Conservation (phyloP, 2,888 invertebrate genomes). For the Drosophila seclusa region DNA sequence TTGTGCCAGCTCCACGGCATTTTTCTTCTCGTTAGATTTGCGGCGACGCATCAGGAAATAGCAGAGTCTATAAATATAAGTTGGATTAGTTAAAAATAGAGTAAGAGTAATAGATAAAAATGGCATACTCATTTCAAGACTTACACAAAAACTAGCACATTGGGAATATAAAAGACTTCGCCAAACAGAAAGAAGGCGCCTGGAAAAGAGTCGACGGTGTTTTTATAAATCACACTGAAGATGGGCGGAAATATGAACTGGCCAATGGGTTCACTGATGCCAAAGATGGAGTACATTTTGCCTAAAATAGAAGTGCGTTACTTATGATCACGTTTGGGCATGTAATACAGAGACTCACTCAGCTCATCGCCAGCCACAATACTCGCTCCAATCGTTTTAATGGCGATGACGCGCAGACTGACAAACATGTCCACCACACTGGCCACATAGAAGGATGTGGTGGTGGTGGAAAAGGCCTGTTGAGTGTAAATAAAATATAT, state of each 20-base stretch:
- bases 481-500: not conserved
- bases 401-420: constrained; percentile 82
- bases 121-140: constrained; percentile 23
- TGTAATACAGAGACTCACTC: constrained; percentile 61
- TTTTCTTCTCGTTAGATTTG: constrained; percentile 54
- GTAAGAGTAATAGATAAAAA: not conserved
- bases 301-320: constrained; percentile 48
- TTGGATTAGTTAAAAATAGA: not conserved
- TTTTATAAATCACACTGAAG: constrained; percentile 82
- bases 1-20: constrained; percentile 52
- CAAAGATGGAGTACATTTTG: constrained; percentile 83
- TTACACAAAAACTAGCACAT: constrained; percentile 84
- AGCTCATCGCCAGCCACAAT: constrained; percentile 83
- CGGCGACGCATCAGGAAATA: constrained; percentile 71
- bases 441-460: constrained; percentile 81
- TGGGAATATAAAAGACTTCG: constrained; percentile 83
- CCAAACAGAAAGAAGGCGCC: constrained; percentile 84
- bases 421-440: constrained; percentile 83
- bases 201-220: constrained; percentile 81
- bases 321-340: not conserved
- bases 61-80: constrained; percentile 55
- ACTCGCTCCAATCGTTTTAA: constrained; percentile 84
- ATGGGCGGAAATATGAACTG: constrained; percentile 83
- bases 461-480: constrained; percentile 81
- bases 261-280: constrained; percentile 83